phyloP scores from a whole-genome alignment of 64 coral and sea anemone species.

The Catalaphyllia jardinei region DNA sequence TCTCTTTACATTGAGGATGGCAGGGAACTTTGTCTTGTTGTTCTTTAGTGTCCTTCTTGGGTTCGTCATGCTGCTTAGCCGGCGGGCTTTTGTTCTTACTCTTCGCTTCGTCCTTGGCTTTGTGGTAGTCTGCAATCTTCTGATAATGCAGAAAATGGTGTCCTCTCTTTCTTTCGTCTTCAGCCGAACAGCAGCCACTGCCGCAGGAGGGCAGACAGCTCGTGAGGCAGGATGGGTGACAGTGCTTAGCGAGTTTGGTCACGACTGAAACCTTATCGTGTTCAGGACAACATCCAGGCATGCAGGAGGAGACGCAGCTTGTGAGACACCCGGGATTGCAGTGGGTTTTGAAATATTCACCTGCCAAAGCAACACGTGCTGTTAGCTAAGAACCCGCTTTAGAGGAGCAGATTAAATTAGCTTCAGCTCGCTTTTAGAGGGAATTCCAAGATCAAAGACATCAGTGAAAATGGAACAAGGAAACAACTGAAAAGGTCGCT shows the following conservation, averaged over 20 bases:
- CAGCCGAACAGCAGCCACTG: constrained; percentile 83
- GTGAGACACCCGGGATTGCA: constrained; percentile 74
- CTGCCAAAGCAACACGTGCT: constrained; percentile 19
- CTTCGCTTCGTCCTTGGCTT: constrained; percentile 48
- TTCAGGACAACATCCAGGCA: constrained; percentile 66
- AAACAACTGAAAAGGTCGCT: too few relatives aligned
- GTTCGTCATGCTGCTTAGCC: constrained; percentile 10
- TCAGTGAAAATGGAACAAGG: too few relatives aligned
- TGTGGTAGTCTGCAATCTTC: constrained; percentile 55
- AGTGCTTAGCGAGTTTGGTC: constrained; percentile 74
- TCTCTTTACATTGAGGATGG: constrained; percentile 35
- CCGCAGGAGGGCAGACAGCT: constrained; percentile 69
- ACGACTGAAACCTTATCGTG: constrained; percentile 66
- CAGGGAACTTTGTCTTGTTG: constrained; percentile 15
- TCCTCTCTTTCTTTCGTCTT: constrained; percentile 72
- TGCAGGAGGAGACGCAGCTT: constrained; percentile 72
- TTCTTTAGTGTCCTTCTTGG: not conserved
- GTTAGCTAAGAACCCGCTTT: not conserved
- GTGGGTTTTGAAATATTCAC: constrained; percentile 73
- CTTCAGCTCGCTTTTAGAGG: not conserved
- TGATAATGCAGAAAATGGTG: constrained; percentile 77
- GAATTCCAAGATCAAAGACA: too few relatives aligned
- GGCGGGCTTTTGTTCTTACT: not conserved
- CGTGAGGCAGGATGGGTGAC: constrained; percentile 56
- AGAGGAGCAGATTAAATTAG: not conserved